Conservation (phyloP, 2,888 invertebrate genomes). For the Ennomos erosarius region DNA sequence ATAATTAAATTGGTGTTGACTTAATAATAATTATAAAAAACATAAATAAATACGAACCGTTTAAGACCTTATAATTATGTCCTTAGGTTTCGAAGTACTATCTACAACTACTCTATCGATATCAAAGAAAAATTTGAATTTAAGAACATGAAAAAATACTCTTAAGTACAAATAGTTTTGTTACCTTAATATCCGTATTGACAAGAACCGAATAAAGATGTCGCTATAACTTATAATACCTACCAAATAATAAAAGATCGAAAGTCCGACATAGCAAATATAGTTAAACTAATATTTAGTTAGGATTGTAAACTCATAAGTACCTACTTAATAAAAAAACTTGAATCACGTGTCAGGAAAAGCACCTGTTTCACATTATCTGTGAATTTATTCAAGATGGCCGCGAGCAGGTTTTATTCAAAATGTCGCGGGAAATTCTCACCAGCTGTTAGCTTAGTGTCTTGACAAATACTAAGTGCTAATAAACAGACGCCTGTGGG, state of each 20-base stretch:
- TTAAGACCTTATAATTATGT: too few species aligned
- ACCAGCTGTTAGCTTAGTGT: background rate
- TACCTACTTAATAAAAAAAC: background rate
- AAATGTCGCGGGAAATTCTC: constrained; percentile 29
- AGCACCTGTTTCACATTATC: constrained; percentile 18
- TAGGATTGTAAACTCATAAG: constrained; percentile 6
- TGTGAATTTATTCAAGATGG: constrained; percentile 25
- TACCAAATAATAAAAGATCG: too few species aligned
- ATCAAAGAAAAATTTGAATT: too few species aligned
- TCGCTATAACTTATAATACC: too few species aligned
- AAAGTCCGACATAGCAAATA: too few species aligned
- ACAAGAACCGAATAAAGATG: too few species aligned
- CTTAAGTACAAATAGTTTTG: too few species aligned
- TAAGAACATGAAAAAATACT: too few species aligned
- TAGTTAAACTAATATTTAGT: constrained; percentile 1
- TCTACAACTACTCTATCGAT: too few species aligned
- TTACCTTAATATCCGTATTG: too few species aligned
- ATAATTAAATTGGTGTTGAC: constrained; percentile 15
- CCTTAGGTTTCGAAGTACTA: too few species aligned
- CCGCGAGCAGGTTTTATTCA: constrained; percentile 21
- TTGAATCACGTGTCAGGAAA: constrained; percentile 19
- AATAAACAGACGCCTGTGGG: constrained; percentile 21
- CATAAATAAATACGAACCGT: too few species aligned
- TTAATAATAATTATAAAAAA: background rate
- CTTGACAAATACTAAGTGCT: constrained; percentile 8